A percentile compares a stretch with the other conserved stretches of the same genome.
phyloP scores from a whole-genome alignment of 2,797 vertebrate species.

The Psittacula derbiana region DNA sequence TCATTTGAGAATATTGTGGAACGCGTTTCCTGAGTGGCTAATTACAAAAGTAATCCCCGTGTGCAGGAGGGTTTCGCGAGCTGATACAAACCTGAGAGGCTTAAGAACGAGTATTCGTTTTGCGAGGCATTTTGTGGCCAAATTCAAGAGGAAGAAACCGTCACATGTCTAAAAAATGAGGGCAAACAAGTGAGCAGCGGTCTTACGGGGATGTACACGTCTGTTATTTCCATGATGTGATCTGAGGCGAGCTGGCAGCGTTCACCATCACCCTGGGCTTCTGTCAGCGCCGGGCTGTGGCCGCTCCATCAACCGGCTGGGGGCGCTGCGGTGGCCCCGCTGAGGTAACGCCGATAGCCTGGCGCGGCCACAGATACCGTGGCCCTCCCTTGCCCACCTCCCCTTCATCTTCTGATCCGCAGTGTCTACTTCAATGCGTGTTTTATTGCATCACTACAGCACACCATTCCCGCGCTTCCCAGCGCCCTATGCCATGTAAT shows the following conservation, averaged over 20 bases:
- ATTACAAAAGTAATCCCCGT: accelerated
- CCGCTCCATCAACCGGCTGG: constrained; percentile 76
- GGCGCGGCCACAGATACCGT: not conserved
- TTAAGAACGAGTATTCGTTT: not conserved
- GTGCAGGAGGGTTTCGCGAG: not conserved
- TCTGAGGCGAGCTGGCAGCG: constrained; percentile 85
- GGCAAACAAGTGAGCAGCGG: not conserved
- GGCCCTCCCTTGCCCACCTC: not conserved
- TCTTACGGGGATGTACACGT: constrained; percentile 43
- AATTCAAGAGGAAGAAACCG: constrained; percentile 18
- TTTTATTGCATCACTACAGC: not conserved
- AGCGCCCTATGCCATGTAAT: not conserved
- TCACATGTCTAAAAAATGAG: constrained; percentile 31
- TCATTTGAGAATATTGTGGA: accelerated
- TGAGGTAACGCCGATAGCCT: not conserved
- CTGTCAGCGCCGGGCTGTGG: constrained; percentile 79
- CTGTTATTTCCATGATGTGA: constrained; percentile 69
- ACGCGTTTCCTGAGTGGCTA: not conserved
- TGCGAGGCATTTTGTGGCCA: not conserved
- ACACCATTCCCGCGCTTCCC: not conserved
- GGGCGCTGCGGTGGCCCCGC: constrained; percentile 70
- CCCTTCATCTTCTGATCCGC: not conserved
- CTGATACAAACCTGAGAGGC: not conserved
- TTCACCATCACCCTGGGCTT: constrained; percentile 79
- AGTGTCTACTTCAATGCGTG: not conserved